phyloP scores from a whole-genome alignment of 2,888 invertebrate species.

The Cenopis cana region DNA sequence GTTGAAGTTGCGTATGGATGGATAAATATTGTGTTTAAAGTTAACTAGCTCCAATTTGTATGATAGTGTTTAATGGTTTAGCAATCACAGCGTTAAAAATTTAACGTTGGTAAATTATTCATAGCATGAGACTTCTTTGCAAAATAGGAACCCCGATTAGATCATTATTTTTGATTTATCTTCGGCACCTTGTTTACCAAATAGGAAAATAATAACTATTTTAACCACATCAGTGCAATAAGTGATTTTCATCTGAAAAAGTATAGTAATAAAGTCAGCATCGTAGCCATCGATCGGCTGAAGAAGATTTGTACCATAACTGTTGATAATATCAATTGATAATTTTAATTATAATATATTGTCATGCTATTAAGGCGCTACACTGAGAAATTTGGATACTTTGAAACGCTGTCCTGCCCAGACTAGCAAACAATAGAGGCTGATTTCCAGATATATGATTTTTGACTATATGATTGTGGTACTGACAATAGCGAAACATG shows the following conservation, averaged over 20 bases:
- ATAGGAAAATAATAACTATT: not conserved
- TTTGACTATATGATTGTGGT: too few relatives aligned
- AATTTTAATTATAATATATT: too few relatives aligned
- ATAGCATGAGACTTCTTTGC: constrained; percentile 21
- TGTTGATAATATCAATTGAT: too few relatives aligned
- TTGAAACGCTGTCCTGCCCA: too few relatives aligned
- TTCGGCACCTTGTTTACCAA: not conserved
- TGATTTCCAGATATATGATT: too few relatives aligned
- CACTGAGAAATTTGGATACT: too few relatives aligned
- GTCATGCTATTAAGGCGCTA: too few relatives aligned
- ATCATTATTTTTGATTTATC: constrained; percentile 16
- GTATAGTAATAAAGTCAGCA: too few relatives aligned
- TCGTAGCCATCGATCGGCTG: too few relatives aligned
- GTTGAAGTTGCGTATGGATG: constrained; percentile 18
- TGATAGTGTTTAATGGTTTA: constrained; percentile 9
- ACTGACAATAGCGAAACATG: too few relatives aligned
- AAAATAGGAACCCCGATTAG: constrained; percentile 19
- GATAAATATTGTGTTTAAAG: constrained; percentile 20
- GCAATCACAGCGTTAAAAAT: constrained; percentile 11
- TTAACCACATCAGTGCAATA: not conserved
- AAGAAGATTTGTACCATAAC: too few relatives aligned
- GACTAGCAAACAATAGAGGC: too few relatives aligned
- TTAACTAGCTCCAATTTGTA: constrained; percentile 6
- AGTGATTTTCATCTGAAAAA: not conserved
- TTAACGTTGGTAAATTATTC: constrained; percentile 11